Conservation (phyloP, 2,797 vertebrate species). For the Lepus townsendii region DNA sequence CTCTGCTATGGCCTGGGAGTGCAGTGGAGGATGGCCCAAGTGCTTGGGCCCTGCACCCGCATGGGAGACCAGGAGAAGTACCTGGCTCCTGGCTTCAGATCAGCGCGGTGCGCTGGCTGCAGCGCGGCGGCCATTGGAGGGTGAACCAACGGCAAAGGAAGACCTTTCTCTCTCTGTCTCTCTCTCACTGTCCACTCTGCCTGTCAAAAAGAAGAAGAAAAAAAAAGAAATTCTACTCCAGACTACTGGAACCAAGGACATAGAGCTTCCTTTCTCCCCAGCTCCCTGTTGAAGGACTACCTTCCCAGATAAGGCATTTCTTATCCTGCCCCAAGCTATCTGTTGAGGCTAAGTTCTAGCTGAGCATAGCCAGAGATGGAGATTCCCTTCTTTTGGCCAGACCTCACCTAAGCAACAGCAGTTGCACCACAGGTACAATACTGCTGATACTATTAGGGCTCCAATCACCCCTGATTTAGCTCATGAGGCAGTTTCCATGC, state of each 20-base stretch:
- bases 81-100: no score
- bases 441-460: not conserved
- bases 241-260: not conserved
- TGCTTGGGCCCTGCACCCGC: no score
- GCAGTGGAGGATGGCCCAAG: no score
- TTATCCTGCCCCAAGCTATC: not conserved
- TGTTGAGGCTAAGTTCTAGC: slow-evolving; percentile 2
- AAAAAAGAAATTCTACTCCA: not conserved
- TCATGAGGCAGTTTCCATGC: not conserved
- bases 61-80: no score
- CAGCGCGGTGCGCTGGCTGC: no score
- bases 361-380: not conserved
- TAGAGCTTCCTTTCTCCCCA: not conserved
- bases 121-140: no score
- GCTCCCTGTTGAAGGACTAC: not conserved
- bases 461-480: not conserved
- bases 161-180: no score
- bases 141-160: no score
- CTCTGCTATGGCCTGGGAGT: no score
- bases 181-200: no score
- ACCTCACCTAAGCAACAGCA: not conserved
- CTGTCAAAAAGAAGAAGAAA: no score
- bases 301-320: not conserved
- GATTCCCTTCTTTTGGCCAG: not conserved
- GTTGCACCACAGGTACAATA: not conserved